phyloP scores from a whole-genome alignment of 1,140 invertebrate species.

The Pogonomyrmex barbatus region DNA sequence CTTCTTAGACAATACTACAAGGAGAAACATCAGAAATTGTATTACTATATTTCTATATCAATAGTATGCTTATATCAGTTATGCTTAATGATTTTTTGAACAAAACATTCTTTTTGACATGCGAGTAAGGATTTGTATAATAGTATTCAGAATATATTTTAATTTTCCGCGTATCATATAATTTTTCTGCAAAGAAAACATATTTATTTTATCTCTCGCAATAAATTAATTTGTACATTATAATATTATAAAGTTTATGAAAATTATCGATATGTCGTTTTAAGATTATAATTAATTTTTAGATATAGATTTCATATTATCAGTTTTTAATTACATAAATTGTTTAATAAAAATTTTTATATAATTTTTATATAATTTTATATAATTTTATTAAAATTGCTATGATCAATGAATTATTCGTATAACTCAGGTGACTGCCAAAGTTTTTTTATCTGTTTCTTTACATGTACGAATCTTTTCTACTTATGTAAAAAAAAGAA shows the following conservation, averaged over 20 bases:
- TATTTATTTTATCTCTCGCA: slow-evolving; percentile 6
- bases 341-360: not conserved
- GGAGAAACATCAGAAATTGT: slow-evolving; percentile 9
- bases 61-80: not conserved
- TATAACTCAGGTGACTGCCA: not conserved
- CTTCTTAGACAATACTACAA: slow-evolving; percentile 27
- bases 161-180: not conserved
- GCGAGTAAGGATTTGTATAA: not conserved
- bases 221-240: not conserved
- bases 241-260: slow-evolving; percentile 1
- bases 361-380: no score
- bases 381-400: not conserved
- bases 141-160: not conserved
- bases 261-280: not conserved
- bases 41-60: not conserved
- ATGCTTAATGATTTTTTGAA: slow-evolving; percentile 1
- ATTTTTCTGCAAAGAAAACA: not conserved
- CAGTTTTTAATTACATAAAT: not conserved
- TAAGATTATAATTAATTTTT: slow-evolving; percentile 1
- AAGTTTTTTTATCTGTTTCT: not conserved
- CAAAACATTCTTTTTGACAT: not conserved
- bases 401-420: not conserved
- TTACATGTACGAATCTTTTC: not conserved
- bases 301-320: not conserved
- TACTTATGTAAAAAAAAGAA: slow-evolving; percentile 14